These are phyloP conservation scores for Pongo pygmaeus DNA, from an alignment of 2,113 vertebrate genomes.

Conservation along the genomic window DNA sequence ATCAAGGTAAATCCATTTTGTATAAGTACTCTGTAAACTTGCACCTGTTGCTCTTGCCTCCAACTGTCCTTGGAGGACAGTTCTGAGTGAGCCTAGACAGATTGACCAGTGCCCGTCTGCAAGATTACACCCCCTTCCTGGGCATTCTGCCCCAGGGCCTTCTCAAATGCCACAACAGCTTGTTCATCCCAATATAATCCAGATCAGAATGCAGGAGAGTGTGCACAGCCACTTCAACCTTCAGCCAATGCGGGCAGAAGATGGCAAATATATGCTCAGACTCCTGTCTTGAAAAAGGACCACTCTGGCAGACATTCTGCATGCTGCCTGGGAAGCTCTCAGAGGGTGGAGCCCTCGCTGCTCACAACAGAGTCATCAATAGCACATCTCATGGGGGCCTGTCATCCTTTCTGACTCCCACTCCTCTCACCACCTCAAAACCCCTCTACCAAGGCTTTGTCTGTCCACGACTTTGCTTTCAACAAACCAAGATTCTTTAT, in stretches of 20 bases:
- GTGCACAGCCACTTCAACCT: rapidly evolving
- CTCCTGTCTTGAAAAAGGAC: neutral
- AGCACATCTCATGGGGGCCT: rapidly evolving
- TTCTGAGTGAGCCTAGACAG: neutral
- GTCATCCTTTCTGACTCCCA: neutral
- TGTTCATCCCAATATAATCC: too few species aligned
- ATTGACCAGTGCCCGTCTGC: rapidly evolving
- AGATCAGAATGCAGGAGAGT: neutral
- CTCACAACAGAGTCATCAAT: too few species aligned
- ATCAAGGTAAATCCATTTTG: neutral
- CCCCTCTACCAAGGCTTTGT: neutral
- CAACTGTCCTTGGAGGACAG: neutral
- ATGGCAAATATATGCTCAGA: neutral
- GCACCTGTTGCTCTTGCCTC: neutral
- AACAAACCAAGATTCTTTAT: neutral
- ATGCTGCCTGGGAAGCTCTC: rapidly evolving
- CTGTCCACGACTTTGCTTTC: neutral
- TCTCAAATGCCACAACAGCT: neutral
- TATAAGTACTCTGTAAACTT: neutral
- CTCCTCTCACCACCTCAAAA: rapidly evolving
- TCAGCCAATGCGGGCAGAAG: neutral
- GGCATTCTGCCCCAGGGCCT: neutral
- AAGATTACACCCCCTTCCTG: neutral
- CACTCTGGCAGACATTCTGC: too few species aligned
- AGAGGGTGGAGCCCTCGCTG: too few species aligned